These are phyloP conservation scores for Blastobasis lacticolella DNA, from an alignment of 2,888 invertebrate genomes.

Conservation along the genomic window DNA sequence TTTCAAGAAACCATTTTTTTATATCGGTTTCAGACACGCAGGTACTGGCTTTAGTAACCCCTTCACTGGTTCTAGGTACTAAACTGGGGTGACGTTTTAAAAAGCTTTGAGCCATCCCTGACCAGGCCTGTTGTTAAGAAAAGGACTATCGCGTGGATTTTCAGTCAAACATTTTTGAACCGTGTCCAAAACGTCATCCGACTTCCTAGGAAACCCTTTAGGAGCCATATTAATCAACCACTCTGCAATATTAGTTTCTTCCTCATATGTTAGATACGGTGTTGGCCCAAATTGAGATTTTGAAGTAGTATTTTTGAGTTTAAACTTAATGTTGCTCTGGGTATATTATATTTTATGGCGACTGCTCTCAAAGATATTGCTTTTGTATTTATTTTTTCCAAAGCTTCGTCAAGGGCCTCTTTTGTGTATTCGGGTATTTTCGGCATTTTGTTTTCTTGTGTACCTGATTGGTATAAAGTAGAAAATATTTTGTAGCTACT, in stretches of 20 bases:
- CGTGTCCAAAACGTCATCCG: conserved; percentile 7
- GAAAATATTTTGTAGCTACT: no score
- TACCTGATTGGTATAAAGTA: no score
- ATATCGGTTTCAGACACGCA: conserved; percentile 25
- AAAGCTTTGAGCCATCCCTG: conserved; percentile 18
- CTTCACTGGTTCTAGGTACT: conserved; percentile 17
- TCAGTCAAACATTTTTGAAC: conserved; percentile 13
- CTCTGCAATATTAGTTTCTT: conserved; percentile 6
- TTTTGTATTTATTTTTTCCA: no score
- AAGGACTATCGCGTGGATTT: conserved; percentile 11
- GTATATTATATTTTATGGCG: no score
- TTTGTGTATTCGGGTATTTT: no score
- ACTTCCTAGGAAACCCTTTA: conserved; percentile 13
- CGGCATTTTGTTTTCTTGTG: no score
- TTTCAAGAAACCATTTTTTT: conserved; percentile 24
- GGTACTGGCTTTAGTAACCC: conserved; percentile 23
- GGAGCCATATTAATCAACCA: conserved; percentile 8
- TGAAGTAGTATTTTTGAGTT: conserved; percentile 11
- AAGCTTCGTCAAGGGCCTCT: no score
- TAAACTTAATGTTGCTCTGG: no score
- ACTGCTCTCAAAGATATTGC: no score
- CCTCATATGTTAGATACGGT: conserved; percentile 8
- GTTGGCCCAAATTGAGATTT: conserved; percentile 11
- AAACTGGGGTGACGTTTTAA: conserved; percentile 23
- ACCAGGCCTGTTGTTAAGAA: conserved; percentile 14